Percentiles rank a stretch among this genome's conserved stretches.
Evolutionary conservation across 2,888 invertebrate species (phyloP).

Genomic region (Andricus quercusramuli): DNA sequence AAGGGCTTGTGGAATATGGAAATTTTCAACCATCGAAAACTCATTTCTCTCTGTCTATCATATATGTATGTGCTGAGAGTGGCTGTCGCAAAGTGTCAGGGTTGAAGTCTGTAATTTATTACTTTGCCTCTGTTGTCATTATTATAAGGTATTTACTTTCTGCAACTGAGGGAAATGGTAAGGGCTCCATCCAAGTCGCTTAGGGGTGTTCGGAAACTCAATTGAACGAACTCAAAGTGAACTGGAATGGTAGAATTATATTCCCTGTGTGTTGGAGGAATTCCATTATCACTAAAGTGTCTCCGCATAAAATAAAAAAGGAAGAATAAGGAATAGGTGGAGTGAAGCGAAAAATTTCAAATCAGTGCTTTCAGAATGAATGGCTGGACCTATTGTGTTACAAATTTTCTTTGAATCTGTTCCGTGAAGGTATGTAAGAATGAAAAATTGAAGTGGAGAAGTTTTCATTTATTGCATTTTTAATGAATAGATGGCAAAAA

Average conservation of each 20-base stretch:
- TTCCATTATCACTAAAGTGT: constrained; percentile 40
- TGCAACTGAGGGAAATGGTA: background rate
- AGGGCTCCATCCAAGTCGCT: constrained; percentile 14
- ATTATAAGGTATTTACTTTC: constrained; percentile 5
- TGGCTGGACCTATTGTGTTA: constrained; percentile 24
- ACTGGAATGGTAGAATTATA: constrained; percentile 34
- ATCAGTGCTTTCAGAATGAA: constrained; percentile 35
- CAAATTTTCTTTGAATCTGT: constrained; percentile 28
- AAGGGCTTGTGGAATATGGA: background rate
- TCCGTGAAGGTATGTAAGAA: constrained; percentile 19
- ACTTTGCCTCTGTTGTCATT: constrained; percentile 19
- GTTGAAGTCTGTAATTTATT: constrained; percentile 20
- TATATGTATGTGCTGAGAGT: background rate
- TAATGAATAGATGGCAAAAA: background rate
- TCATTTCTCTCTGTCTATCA: background rate
- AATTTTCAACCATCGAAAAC: constrained; percentile 17
- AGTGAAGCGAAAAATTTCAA: constrained; percentile 42
- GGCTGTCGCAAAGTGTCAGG: constrained; percentile 5
- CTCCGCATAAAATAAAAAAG: constrained; percentile 41
- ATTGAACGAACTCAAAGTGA: constrained; percentile 31
- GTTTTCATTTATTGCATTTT: background rate
- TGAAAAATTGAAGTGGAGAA: background rate
- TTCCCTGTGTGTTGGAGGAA: constrained; percentile 29
- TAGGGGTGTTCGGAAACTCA: constrained; percentile 35
- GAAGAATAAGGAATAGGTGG: constrained; percentile 28